Evolutionary conservation across 1,140 invertebrate genomes (phyloP), one percentile per base, ranked within the genome.

Genomic region (Mizuhopecten yessoensis): DNA sequence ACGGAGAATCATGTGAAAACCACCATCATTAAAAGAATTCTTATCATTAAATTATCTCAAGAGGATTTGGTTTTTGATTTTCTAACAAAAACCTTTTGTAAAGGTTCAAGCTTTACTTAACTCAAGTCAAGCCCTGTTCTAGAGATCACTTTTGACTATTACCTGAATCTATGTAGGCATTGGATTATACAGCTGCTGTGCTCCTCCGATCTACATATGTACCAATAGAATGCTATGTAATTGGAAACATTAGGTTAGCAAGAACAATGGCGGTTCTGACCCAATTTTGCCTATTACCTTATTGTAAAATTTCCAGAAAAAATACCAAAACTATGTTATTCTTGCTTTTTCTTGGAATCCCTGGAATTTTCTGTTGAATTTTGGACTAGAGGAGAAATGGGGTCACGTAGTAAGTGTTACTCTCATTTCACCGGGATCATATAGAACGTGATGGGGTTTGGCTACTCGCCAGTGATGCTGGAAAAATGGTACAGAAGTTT

Each of bases 281-380:
- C 57, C 29, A 29, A 75, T 75, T 75, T 29, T 17, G 3, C 45
- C 20, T 1, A 49, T 49, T 49, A 49, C 57, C 57, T 75, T 75
- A 29, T 75, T 75, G 57, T 75, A 75, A 75, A n/a, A 29, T 23
- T 75, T 75, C 57, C 57, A 75, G 57, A 75, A 75, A 39, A 39
- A 39, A 7, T 29, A 75, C 57, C n/a, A n/a, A 75, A 75, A 75
- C 57, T 75, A 75, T 75, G 57, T 75, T 75, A 17, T 75, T 75
- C n/a, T 75, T n/a, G 23, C 29, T 23, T 75, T 75, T 75, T 75
- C 29, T 23, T n/a, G 29, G 57, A 75, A 75, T 75, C 29, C 57
- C 29, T 29, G 57, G 57, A 75, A 75, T 75, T 75, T 29, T 29
- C n/a, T 75, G 20, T 9, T n/a, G 57, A 75, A 49, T 49, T 75